Evolutionary conservation across 1,140 invertebrate genomes (phyloP).

Genomic region (Temnothorax longispinosus): DNA sequence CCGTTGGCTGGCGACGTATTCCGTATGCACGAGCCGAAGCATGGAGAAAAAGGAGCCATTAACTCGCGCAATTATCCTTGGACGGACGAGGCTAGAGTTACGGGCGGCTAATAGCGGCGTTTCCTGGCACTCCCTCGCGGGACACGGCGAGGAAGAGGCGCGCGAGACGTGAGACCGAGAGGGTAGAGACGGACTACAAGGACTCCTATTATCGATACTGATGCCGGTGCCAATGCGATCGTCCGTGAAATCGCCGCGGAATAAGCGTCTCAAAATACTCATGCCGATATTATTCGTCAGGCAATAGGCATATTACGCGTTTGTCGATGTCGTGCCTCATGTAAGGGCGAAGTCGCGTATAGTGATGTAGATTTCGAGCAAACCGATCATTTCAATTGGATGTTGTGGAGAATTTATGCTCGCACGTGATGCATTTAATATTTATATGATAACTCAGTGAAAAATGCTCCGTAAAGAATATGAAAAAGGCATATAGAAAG

Average conservation of each 20-base stretch:
- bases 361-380: not conserved
- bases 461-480: not conserved
- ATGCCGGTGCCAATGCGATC: constrained; percentile 57
- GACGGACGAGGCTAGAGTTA: constrained; percentile 79
- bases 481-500: not conserved
- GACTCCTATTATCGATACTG: constrained; percentile 67
- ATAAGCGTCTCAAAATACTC: constrained; percentile 55
- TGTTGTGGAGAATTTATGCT: not conserved
- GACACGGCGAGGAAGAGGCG: constrained; percentile 48
- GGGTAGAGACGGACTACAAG: constrained; percentile 55
- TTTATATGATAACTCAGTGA: not conserved
- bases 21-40: constrained; percentile 48
- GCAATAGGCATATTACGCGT: not conserved
- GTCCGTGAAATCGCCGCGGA: constrained; percentile 57
- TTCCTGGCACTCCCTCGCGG: constrained; percentile 81
- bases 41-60: constrained; percentile 78
- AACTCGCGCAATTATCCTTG: constrained; percentile 82
- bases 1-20: constrained; percentile 4
- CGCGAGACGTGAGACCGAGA: constrained; percentile 10
- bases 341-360: not conserved
- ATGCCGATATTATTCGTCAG: not conserved
- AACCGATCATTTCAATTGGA: not conserved
- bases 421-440: not conserved
- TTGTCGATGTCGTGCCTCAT: not conserved
- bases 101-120: constrained; percentile 79